Conservation (phyloP, 2,888 invertebrate species). For the Anthophora plumipes region DNA sequence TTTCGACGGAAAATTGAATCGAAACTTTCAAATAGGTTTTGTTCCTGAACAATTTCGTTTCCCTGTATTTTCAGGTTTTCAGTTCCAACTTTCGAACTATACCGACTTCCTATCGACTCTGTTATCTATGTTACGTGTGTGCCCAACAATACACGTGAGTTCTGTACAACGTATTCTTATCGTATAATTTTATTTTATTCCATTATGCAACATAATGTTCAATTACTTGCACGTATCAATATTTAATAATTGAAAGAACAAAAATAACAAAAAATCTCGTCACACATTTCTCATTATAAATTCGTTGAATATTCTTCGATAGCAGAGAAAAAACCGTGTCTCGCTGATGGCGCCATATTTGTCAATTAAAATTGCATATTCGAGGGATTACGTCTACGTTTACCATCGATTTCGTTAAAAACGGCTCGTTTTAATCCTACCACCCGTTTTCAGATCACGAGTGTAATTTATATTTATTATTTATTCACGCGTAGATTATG, state of each 20-base stretch:
- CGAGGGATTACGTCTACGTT: not conserved
- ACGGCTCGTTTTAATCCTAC: not conserved
- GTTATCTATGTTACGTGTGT: not conserved
- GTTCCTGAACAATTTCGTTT: not conserved
- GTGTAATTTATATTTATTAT: not conserved
- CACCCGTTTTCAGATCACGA: not conserved
- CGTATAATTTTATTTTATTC: not conserved
- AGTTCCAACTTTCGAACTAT: not conserved
- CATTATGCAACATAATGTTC: too few species aligned
- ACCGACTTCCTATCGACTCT: not conserved
- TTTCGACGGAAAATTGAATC: not conserved
- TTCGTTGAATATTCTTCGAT: not conserved
- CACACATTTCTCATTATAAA: not conserved
- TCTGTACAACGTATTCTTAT: not conserved
- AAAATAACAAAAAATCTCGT: not conserved
- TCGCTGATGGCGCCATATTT: not conserved
- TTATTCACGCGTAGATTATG: conserved; percentile 7
- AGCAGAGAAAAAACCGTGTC: not conserved
- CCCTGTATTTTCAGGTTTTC: not conserved
- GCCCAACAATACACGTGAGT: not conserved
- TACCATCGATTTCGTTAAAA: not conserved
- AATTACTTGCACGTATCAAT: not conserved
- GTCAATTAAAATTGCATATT: not conserved
- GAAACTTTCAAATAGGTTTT: not conserved
- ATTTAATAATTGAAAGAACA: not conserved